Evolutionary conservation across 2,888 invertebrate genomes (phyloP).

Genomic region (Gasteruption jaculator): DNA sequence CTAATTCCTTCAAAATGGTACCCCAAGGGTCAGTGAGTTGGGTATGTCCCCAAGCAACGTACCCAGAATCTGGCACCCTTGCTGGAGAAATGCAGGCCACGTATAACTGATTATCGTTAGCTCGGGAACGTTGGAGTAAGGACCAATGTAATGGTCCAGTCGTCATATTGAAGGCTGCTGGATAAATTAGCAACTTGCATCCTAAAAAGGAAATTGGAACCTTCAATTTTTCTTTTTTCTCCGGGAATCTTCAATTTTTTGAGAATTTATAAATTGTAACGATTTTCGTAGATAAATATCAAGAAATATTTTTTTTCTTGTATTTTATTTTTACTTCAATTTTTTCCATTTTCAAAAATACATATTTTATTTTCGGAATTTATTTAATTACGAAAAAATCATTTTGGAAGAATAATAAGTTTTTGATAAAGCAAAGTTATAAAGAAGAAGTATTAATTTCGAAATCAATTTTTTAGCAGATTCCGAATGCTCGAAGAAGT

Average conservation of each 20-base stretch:
- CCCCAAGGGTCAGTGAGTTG: slow-evolving; percentile 83
- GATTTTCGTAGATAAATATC: neutral
- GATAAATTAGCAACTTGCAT: slow-evolving; percentile 83
- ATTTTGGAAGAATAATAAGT: no score
- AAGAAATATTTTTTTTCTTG: slow-evolving; percentile 1
- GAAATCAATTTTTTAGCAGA: no score
- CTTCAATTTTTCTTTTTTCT: no score
- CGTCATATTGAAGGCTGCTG: slow-evolving; percentile 94
- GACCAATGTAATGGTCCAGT: slow-evolving; percentile 96
- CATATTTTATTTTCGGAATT: neutral
- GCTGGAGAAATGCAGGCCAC: slow-evolving; percentile 84
- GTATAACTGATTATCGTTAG: slow-evolving; percentile 86
- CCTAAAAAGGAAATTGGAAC: no score
- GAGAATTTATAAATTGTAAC: neutral
- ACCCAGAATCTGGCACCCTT: slow-evolving; percentile 65
- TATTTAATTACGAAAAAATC: no score
- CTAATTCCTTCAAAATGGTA: slow-evolving; percentile 65
- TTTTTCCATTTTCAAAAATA: neutral
- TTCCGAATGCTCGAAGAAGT: no score
- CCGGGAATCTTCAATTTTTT: no score
- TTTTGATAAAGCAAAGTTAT: no score
- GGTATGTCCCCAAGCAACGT: slow-evolving; percentile 88
- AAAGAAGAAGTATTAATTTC: no score
- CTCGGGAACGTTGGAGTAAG: slow-evolving; percentile 73
- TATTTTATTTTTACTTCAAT: slow-evolving; percentile 7